Percentiles rank a stretch among this genome's conserved stretches.
Conservation (phyloP, 1,140 invertebrate genomes). For the Lepidurus apus region DNA sequence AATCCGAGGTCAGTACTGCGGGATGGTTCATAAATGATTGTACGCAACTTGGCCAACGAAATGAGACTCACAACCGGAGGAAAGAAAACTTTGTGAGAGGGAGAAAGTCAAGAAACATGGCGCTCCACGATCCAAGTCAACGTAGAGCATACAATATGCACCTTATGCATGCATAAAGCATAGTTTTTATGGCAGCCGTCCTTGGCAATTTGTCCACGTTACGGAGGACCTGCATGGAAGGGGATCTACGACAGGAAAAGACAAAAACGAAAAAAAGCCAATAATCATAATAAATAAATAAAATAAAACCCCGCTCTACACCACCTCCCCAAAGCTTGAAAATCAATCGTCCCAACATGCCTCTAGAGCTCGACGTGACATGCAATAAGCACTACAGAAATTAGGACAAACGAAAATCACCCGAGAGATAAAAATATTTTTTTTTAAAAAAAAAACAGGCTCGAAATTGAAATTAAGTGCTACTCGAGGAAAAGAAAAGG, state of each 20-base stretch:
- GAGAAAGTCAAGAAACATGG: background rate
- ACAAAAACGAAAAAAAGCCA: too few relatives aligned
- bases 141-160: background rate
- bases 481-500: background rate
- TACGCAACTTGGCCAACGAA: slow-evolving; percentile 16
- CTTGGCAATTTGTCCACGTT: background rate
- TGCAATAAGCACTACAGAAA: too few relatives aligned
- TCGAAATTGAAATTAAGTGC: background rate
- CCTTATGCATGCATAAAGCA: background rate
- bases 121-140: background rate
- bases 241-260: background rate
- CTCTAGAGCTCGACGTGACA: too few relatives aligned
- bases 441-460: background rate
- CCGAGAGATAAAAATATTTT: too few relatives aligned
- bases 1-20: slow-evolving; percentile 17
- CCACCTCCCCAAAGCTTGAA: too few relatives aligned
- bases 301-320: too few relatives aligned
- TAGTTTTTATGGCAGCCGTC: background rate
- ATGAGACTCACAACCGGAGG: background rate
- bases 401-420: too few relatives aligned
- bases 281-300: too few relatives aligned
- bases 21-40: slow-evolving; percentile 19
- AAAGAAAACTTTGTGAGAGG: background rate
- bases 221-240: background rate
- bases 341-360: too few relatives aligned